Conservation (phyloP, 2,888 invertebrate species). For the Lithophane socia region DNA sequence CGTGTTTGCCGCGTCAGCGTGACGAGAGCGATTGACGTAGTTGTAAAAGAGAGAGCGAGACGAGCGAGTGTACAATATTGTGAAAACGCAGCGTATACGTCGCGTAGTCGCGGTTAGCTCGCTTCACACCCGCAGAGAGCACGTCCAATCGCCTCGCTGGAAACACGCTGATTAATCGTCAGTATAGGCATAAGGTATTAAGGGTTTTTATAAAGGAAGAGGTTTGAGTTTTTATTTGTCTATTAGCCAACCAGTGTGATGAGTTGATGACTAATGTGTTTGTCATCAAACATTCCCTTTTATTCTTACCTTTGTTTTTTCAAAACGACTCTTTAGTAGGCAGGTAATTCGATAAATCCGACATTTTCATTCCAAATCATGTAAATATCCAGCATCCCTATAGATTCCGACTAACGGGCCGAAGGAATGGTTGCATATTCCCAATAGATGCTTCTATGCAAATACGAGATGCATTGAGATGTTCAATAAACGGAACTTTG, state of each 20-base stretch:
- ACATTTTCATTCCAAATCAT: not conserved
- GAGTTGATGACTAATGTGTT: not conserved
- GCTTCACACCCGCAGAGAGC: no score
- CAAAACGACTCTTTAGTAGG: not conserved
- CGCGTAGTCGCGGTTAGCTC: no score
- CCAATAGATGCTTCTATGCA: conserved; percentile 43
- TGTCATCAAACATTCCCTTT: not conserved
- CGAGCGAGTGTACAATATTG: no score
- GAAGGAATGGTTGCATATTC: conserved; percentile 31
- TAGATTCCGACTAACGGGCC: conserved; percentile 12
- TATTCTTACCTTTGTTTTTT: not conserved
- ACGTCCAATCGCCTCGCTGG: no score
- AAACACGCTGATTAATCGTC: no score
- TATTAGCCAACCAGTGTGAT: not conserved
- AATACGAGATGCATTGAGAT: conserved; percentile 52
- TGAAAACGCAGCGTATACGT: no score
- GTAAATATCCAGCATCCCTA: not conserved
- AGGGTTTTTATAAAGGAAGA: not conserved
- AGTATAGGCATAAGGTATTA: not conserved
- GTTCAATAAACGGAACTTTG: conserved; percentile 20
- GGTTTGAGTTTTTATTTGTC: not conserved
- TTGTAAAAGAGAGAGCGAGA: no score
- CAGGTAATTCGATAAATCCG: not conserved
- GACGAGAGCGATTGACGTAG: no score
- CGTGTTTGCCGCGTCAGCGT: no score